Conservation (phyloP, 2,888 invertebrate species). For the Drosophila nigricruria region DNA sequence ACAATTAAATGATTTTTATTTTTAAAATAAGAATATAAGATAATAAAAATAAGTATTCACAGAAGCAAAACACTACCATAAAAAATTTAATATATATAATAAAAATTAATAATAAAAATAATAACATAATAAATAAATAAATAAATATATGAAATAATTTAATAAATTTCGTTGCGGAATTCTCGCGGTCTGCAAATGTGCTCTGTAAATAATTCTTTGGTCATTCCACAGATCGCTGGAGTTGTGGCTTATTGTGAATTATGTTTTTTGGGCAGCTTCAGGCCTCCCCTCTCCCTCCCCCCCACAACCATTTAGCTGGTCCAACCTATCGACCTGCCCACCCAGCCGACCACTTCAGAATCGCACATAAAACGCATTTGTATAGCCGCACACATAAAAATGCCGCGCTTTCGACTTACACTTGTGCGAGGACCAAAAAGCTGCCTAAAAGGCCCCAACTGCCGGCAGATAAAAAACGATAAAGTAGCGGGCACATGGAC, state of each 20-base stretch:
- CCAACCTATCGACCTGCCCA: conserved; percentile 4
- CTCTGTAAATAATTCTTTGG: conserved; percentile 22
- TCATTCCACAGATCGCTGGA: conserved; percentile 22
- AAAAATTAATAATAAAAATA: no score
- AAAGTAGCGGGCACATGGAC: conserved; percentile 55
- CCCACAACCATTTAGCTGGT: conserved; percentile 1
- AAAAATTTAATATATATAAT: no score
- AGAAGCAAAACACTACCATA: no score
- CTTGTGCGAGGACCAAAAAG: conserved; percentile 53
- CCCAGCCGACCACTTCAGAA: conserved; percentile 45
- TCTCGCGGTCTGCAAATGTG: conserved; percentile 8
- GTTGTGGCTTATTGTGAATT: conserved; percentile 43
- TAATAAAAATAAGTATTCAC: no score
- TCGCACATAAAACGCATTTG: conserved; percentile 64
- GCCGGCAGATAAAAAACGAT: conserved; percentile 55
- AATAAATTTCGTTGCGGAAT: conserved; percentile 1
- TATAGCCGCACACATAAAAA: conserved; percentile 48
- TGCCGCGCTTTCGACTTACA: conserved; percentile 63
- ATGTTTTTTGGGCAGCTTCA: conserved; percentile 20
- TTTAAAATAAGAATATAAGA: no score
- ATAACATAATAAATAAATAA: neutral
- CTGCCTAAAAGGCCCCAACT: conserved; percentile 61
- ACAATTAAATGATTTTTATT: no score
- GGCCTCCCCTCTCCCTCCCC: neutral
- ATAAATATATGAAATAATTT: conserved; percentile 6